Evolutionary conservation across 2,113 vertebrate genomes (phyloP).

Genomic region (Lanius ludovicianus): DNA sequence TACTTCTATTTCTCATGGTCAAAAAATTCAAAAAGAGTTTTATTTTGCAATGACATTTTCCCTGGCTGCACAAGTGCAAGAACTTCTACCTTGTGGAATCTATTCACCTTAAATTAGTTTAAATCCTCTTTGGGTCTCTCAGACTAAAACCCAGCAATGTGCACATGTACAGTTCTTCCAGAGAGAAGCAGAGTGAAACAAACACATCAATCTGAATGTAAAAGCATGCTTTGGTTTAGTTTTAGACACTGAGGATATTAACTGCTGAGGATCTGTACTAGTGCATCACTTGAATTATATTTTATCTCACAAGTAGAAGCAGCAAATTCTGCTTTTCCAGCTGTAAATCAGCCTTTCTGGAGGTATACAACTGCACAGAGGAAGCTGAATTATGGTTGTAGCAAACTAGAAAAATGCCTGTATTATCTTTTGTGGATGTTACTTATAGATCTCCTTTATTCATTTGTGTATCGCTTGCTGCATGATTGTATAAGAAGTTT

Average conservation of each 20-base stretch:
- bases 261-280: neutral
- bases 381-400: neutral
- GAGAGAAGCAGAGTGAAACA: neutral
- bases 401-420: neutral
- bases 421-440: neutral
- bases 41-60: neutral
- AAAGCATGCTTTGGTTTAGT: neutral
- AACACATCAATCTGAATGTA: neutral
- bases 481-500: neutral
- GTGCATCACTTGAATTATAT: neutral
- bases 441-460: neutral
- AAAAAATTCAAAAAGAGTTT: neutral
- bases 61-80: neutral
- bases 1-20: neutral
- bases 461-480: neutral
- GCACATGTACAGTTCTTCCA: neutral
- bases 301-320: neutral
- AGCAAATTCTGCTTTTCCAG: conserved; percentile 1
- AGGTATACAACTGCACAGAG: neutral
- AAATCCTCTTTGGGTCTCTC: neutral
- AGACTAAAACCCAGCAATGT: neutral
- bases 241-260: neutral
- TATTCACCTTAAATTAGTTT: neutral
- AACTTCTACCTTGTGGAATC: neutral
- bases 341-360: neutral